Base-by-base conservation (phyloP, 2,797 vertebrate species). In the Clarias pachynema region DNA sequence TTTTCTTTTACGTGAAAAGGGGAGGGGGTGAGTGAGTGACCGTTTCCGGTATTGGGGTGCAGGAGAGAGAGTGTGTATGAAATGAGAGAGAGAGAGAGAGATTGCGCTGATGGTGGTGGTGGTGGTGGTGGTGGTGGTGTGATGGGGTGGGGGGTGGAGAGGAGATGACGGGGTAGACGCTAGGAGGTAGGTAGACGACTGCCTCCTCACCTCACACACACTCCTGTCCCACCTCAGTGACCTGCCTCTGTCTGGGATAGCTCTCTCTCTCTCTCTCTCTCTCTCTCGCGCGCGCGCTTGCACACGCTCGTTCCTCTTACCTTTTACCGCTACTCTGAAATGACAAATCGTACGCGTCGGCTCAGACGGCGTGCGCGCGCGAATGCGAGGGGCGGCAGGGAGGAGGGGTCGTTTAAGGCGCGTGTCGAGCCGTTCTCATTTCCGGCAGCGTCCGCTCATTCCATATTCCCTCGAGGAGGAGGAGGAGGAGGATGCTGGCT, bases 371-470 rank as follows among this genome's bases (percentile, higher is more conserved):
- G 69, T 75, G 66, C 65, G 69, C 29, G 90, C 90, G 88, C 79
- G 89, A 90, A 91, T 8, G 40, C 7, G 8, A 53, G 49, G 0
- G 12, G 49, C 49, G 49, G 82, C 85, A 40, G 94, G 93, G 94
- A 93, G 94, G 92, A 94, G 95, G 96, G 70, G 81, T 83, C 44
- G 75, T 87, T 63, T 74, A 85, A 87, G 86, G 72, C 90, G 84
- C 90, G 89, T 89, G 92, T 89, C 95, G 95, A 96, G 92, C 95
- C 94, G 92, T 88, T 97, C 95, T 95, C 95, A 95, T 97, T 97
- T 97, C 96, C 96, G 95, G 96, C 96, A 97, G 96, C 95, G 95
- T 97, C 94, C 95, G 95, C 96, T 96, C 93, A 90, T 92, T 95
- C 95, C 95, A 95, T 96, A 56, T 91, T 95, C 93, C 94, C 93